A percentile compares a stretch with the other conserved stretches of the same genome.
phyloP scores from a whole-genome alignment of 2,888 invertebrate genomes.

The Caenorhabditis imperialis region DNA sequence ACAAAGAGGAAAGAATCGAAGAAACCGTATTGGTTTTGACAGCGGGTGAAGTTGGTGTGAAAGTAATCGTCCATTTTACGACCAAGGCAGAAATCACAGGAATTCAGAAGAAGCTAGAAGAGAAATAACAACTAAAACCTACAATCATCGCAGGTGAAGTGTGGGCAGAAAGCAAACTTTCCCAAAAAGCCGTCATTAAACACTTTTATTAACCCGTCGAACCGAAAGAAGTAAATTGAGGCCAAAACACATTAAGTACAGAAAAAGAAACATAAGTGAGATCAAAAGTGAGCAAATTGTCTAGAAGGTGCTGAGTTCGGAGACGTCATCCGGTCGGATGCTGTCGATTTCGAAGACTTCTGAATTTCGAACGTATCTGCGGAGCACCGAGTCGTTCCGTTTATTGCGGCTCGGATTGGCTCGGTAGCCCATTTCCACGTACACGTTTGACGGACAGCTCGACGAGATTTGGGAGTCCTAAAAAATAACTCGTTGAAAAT shows the following conservation, averaged over 20 bases:
- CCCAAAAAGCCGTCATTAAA: conserved; percentile 1
- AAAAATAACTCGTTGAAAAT: conserved; percentile 6
- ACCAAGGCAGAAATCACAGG: neutral
- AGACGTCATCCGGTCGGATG: conserved; percentile 36
- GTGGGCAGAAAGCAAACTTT: too few species aligned
- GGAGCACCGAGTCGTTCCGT: conserved; percentile 43
- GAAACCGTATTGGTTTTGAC: neutral
- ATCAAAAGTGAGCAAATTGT: conserved; percentile 24
- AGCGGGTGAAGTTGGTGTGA: neutral
- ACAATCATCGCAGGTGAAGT: neutral
- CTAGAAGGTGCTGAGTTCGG: conserved; percentile 18
- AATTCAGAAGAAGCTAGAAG: too few species aligned
- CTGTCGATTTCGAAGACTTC: conserved; percentile 54
- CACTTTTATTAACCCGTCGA: too few species aligned
- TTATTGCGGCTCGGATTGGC: conserved; percentile 67
- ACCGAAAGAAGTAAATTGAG: too few species aligned
- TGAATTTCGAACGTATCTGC: conserved; percentile 23
- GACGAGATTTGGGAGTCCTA: conserved; percentile 23
- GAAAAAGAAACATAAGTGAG: neutral
- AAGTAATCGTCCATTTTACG: conserved; percentile 1
- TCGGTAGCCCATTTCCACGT: conserved; percentile 76
- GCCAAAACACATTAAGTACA: too few species aligned
- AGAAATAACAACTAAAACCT: neutral
- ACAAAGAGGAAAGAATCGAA: conserved; percentile 18
- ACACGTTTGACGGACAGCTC: conserved; percentile 72